Evolutionary conservation across 2,797 vertebrate species (phyloP), one percentile per base, ranked within the genome.

Genomic region (Neomorphus geoffroyi): DNA sequence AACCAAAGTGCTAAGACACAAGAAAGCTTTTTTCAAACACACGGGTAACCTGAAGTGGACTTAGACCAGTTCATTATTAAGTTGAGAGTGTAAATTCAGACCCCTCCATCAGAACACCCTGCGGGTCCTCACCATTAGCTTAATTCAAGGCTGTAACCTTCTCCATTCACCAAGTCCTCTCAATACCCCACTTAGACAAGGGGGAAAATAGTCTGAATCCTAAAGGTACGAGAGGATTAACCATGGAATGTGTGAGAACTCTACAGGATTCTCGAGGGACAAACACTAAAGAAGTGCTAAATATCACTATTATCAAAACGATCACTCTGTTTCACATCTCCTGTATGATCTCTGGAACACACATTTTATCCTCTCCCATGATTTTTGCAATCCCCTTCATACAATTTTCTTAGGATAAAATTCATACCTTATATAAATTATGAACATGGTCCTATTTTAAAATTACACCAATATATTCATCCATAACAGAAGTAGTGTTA

Each of bases 331-430:
- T 46, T 46, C 6, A 0, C 18, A 14, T 16, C 53, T 30, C 67
- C 61, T 2, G 0, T 4, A 4, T 0, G 15, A 39, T 27, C 72
- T 66, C 37, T 32, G 24, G 33, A 57, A 67, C 24, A n/a, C 60
- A 22, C 35, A 5, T 32, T 62, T 93, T 50, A 72, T 45, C 93
- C 87, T 15, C 39, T 53, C n/a, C 46, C 54, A 4, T 56, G 51
- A 83, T 69, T 89, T 96, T 35, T 69, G 91, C 92, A 86, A 80
- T 94, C 71, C 84, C 83, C 80, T 94, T 64, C 81, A 53, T 39
- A 80, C 41, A 46, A 43, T 74, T 94, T 93, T 72, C 77, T 80
- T 82, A 69, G 39, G 86, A 90, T 81, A 71, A 89, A 91, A 88
- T 79, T 86, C 6, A 0, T 60, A 75, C 43, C 37, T 58, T 77